Base-by-base conservation (phyloP, 1,140 invertebrate genomes). In the Drosophila albomicans region DNA sequence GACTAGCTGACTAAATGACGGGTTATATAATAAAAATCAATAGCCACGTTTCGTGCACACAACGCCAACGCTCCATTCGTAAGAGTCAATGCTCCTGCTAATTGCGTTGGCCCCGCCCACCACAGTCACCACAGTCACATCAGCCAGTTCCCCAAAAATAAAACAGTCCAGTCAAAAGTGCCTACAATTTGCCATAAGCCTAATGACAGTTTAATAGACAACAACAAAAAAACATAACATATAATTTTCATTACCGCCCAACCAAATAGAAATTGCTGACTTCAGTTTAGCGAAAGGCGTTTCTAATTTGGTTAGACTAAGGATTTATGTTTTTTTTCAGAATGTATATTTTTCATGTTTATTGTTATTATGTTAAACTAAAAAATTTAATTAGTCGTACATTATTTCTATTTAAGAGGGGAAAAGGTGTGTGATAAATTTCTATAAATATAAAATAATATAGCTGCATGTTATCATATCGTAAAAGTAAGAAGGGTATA, bases 11-110 rank as follows among this genome's bases (percentile, higher is more conserved):
- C 69, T 64, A 32, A 41, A 65, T 70, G 66, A 62, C 49, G 65
- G 73, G 56, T 63, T 82, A 71, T 46, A 71, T 69, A 58, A 59
- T 68, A 52, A 86, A 86, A 86, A 86, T 86, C 82, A 82, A 86
- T 86, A 86, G 61, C 61, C 67, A 63, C 8, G 28, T 41, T 65
- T 73, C 46, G 58, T 74, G 71, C 16, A 16, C 16, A 16, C 59
- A 38, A 25, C 43, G 54, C 15, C 41, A 38, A 25, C 43, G 54
- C 15, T 38, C 20, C 20, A 6, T 49, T 10, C 35, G 6, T 43
- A 45, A 30, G 76, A 79, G 77, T 79, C 81, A 81, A 85, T 81
- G 79, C 45, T 72, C 52, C 56, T 38, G 61, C 76, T 80, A 80
- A 84, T 77, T 66, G 57, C 59, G 69, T 45, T 45, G 46, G 30